phyloP scores from a whole-genome alignment of 2,113 vertebrate species.

The Eudyptes chrysolophus region DNA sequence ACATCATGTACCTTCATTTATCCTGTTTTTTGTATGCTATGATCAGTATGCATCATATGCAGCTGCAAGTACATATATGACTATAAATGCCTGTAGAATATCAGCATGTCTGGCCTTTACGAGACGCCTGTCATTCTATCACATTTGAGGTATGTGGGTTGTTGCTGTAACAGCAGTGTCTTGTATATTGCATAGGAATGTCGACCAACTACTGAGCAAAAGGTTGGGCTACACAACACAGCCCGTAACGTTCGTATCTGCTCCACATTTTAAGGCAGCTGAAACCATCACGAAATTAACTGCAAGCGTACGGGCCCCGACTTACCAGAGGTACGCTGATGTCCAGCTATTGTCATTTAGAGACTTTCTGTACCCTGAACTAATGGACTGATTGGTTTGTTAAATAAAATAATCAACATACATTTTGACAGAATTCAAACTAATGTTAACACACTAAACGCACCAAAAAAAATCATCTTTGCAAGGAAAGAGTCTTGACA shows the following conservation, averaged over 20 bases:
- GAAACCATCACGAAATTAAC: background rate
- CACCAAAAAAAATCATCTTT: constrained; percentile 8
- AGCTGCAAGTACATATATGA: background rate
- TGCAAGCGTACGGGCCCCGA: background rate
- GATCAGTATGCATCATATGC: background rate
- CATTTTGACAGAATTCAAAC: constrained; percentile 44
- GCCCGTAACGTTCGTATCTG: rapidly evolving
- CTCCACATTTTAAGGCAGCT: background rate
- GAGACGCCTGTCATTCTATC: background rate
- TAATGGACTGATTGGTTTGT: background rate
- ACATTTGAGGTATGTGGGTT: background rate
- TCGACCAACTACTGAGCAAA: background rate
- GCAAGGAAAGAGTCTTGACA: constrained; percentile 16
- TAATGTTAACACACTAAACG: constrained; percentile 19
- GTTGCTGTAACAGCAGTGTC: background rate
- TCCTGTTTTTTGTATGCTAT: background rate
- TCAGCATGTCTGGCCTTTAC: background rate
- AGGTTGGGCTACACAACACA: background rate
- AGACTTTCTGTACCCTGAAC: background rate
- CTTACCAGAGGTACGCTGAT: background rate
- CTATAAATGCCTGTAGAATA: background rate
- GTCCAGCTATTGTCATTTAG: background rate
- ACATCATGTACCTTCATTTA: rapidly evolving
- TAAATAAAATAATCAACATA: constrained; percentile 2
- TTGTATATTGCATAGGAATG: background rate